Conservation (phyloP, 2,888 invertebrate species). For the Lathronympha strigana region DNA sequence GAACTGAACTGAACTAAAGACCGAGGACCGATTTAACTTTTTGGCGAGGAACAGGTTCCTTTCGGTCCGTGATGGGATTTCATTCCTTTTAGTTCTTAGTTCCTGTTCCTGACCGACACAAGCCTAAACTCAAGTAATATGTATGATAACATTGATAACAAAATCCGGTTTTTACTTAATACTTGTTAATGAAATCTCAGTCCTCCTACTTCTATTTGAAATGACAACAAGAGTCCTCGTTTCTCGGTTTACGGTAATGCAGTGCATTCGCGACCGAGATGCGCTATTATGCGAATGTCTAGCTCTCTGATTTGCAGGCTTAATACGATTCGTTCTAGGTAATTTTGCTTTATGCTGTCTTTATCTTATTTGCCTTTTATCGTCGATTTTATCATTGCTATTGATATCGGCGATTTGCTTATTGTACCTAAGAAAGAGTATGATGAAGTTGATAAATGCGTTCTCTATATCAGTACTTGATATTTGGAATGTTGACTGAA, state of each 20-base stretch:
- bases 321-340: slow-evolving; percentile 51
- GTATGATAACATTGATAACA: too few species aligned
- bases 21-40: too few species aligned
- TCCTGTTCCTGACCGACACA: too few species aligned
- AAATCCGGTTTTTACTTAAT: not conserved
- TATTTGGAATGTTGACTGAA: not conserved
- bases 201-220: slow-evolving; percentile 13
- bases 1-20: too few species aligned
- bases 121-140: too few species aligned
- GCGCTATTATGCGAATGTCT: slow-evolving; percentile 56
- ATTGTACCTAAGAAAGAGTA: not conserved
- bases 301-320: slow-evolving; percentile 51
- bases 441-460: not conserved
- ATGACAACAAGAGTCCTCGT: slow-evolving; percentile 12
- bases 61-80: too few species aligned
- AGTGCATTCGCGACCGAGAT: slow-evolving; percentile 51
- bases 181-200: not conserved
- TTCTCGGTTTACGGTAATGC: slow-evolving; percentile 52
- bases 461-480: not conserved
- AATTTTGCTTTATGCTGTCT: slow-evolving; percentile 42
- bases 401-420: not conserved
- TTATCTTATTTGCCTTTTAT: not conserved
- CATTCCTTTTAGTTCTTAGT: too few species aligned
- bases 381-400: not conserved
- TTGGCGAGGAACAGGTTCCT: too few species aligned